phyloP scores from a whole-genome alignment of 23 tunicate genomes.

The Halocynthia roretzi region DNA sequence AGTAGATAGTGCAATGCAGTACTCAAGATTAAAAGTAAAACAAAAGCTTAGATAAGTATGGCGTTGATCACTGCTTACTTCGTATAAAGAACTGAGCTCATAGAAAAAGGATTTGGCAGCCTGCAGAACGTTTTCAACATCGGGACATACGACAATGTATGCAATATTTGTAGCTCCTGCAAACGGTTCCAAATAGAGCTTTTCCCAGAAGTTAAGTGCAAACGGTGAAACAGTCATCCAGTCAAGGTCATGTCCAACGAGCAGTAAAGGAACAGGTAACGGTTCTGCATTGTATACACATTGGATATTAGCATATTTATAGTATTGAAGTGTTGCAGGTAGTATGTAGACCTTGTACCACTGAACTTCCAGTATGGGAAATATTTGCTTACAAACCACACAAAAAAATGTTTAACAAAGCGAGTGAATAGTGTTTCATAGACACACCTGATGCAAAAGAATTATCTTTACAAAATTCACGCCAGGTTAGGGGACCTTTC shows the following conservation, averaged over 20 bases:
- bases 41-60: too few relatives aligned
- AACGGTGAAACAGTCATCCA: constrained; percentile 69
- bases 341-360: too few relatives aligned
- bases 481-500: constrained; percentile 96
- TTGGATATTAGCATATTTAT: too few relatives aligned
- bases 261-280: constrained; percentile 70
- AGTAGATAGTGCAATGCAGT: not conserved
- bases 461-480: constrained; percentile 89
- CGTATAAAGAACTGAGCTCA: constrained; percentile 57
- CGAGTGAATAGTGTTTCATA: too few relatives aligned
- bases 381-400: too few relatives aligned
- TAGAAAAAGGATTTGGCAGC: constrained; percentile 41
- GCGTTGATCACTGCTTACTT: constrained; percentile 14
- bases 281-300: constrained; percentile 46
- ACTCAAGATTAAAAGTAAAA: not conserved
- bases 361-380: too few relatives aligned
- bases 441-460: not conserved
- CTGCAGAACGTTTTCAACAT: constrained; percentile 26
- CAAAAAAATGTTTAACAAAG: too few relatives aligned
- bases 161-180: constrained; percentile 53
- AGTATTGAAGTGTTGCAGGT: too few relatives aligned
- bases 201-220: constrained; percentile 78
- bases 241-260: constrained; percentile 76
- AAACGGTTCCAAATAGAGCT: constrained; percentile 69
- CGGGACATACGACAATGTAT: constrained; percentile 67